Base-by-base conservation (phyloP, 2,797 vertebrate species). In the Ceyx erithaca region DNA sequence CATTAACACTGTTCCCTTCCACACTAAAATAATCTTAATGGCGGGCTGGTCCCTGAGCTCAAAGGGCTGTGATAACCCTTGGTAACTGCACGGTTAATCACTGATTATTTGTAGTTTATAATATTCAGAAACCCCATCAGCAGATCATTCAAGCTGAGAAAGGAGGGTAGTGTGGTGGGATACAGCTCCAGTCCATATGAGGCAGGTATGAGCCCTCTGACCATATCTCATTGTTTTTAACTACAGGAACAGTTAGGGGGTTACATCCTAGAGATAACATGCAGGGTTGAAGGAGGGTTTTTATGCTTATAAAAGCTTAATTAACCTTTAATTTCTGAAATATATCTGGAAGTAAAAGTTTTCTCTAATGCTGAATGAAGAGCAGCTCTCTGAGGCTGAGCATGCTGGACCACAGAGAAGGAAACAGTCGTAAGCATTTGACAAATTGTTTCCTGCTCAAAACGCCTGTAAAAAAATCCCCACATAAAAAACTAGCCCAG, bases 381-480 rank as follows among this genome's bases (percentile, higher is more conserved):
- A 48, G 12, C 68, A 67, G 33, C 40, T 33, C 49, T 59, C 46
- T 7, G 48, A 80, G 87, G 54, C 80, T 6, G 5, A n/a, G 61
- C 51, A 61, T 4, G 4, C 35, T 40, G 79, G 87, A 64, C 68
- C 70, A 70, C 7, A 6, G 80, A 85, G 67, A 92, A 81, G 70
- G 89, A 91, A 91, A 88, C 59, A 37, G 63, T 31, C n/a, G 0
- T 23, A 89, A 87, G 80, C 12, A 0, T 73, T 86, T 95, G 91
- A 96, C 80, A 94, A 88, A 96, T 94, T 25, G 16, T 88, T 96
- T 96, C 91, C 94, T 93, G 89, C 67, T 88, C 49, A 31, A 88
- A 90, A 68, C 0, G 1, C 80, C 78, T 86, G 76, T 84, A 79
- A 63, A 89, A 89, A 92, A 91, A 84, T 26, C 83, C 17, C 63